Evolutionary conservation across 1,140 invertebrate genomes (phyloP).

Genomic region (Radopholus similis): DNA sequence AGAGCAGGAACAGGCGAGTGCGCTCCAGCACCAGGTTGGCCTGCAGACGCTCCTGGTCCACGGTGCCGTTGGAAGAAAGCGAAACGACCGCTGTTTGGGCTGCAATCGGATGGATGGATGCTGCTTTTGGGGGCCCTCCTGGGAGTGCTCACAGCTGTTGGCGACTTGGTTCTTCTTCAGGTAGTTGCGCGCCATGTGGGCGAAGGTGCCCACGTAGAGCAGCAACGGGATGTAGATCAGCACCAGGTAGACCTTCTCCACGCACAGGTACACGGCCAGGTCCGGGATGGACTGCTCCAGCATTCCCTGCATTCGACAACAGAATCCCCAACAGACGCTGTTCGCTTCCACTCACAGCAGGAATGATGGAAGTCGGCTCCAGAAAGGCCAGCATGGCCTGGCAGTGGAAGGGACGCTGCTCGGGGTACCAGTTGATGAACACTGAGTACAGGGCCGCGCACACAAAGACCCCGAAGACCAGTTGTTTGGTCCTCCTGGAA

Average conservation of each 20-base stretch:
- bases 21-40: neutral
- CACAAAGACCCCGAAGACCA: neutral
- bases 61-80: neutral
- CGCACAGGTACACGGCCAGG: neutral
- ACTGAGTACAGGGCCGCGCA: neutral
- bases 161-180: no score
- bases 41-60: neutral
- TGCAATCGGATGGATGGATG: no score
- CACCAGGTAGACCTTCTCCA: neutral
- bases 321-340: no score
- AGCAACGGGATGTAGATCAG: conserved; percentile 1
- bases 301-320: no score
- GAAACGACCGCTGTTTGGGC: neutral
- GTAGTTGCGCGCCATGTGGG: no score
- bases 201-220: neutral
- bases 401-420: conserved; percentile 3
- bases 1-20: neutral
- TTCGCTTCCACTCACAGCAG: no score
- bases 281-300: neutral
- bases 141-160: no score
- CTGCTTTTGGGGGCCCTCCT: no score
- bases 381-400: neutral
- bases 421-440: conserved; percentile 3
- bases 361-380: neutral
- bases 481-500: no score